phyloP scores from a whole-genome alignment of 1,140 invertebrate species.

The Pseudobourletiella spinata region DNA sequence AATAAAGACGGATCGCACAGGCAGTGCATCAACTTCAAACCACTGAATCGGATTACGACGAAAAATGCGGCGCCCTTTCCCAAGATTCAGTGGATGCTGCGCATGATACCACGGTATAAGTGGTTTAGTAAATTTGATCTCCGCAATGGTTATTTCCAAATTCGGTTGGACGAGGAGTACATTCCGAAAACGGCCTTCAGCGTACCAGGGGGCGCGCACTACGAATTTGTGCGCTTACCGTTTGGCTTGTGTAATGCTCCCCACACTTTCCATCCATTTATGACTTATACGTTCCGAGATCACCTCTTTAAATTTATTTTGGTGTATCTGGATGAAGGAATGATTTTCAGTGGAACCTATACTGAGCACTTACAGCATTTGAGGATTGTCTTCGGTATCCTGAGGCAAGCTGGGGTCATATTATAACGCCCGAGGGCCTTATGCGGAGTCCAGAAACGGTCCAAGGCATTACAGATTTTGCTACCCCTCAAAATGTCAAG shows the following conservation, averaged over 20 bases:
- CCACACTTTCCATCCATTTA: conserved; percentile 40
- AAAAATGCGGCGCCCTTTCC: conserved; percentile 23
- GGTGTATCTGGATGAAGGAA: conserved; percentile 46
- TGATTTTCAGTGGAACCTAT: conserved; percentile 40
- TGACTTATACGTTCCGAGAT: conserved; percentile 37
- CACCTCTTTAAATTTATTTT: conserved; percentile 25
- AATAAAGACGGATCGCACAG: conserved; percentile 16
- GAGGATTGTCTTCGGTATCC: conserved; percentile 39
- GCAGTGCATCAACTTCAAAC: conserved; percentile 8
- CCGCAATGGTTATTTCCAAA: conserved; percentile 15
- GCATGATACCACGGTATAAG: conserved; percentile 7
- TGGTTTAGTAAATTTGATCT: conserved; percentile 15
- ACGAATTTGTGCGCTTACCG: conserved; percentile 39
- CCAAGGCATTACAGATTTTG: conserved; percentile 35
- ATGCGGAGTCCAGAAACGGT: conserved; percentile 39
- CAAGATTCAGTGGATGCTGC: conserved; percentile 15
- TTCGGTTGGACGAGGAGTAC: conserved; percentile 38
- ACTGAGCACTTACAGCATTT: conserved; percentile 43
- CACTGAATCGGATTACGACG: conserved; percentile 13
- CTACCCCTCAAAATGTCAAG: conserved; percentile 9
- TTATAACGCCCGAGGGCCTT: conserved; percentile 38
- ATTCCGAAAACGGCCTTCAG: conserved; percentile 41
- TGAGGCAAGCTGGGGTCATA: conserved; percentile 43
- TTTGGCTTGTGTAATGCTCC: conserved; percentile 42
- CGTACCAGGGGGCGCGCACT: conserved; percentile 36